These are phyloP conservation scores for Sebastes ruberrimus DNA, from an alignment of 2,797 vertebrate species.

Conservation along the genomic window DNA sequence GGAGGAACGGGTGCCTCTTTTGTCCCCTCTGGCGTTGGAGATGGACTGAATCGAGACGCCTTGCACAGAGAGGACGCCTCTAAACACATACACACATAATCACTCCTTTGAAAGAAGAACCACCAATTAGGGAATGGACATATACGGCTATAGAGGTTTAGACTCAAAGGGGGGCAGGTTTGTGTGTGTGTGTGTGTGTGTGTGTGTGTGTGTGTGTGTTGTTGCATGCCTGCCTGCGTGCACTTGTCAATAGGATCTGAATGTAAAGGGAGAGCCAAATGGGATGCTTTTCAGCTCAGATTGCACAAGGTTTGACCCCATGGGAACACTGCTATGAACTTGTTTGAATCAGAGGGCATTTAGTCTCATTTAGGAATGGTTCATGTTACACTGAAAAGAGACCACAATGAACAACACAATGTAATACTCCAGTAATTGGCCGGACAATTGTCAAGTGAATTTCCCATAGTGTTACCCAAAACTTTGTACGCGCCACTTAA, in stretches of 20 bases:
- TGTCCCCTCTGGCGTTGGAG: slow-evolving; percentile 78
- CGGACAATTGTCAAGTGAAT: slow-evolving; percentile 55
- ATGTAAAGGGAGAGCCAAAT: slow-evolving; percentile 70
- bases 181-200: slow-evolving; percentile 13
- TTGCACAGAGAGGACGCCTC: slow-evolving; percentile 72
- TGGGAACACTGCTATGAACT: slow-evolving; percentile 68
- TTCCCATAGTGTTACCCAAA: slow-evolving; percentile 39
- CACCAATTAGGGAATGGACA: slow-evolving; percentile 80
- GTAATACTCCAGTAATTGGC: slow-evolving; percentile 58
- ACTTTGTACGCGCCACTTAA: neutral
- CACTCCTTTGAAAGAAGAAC: slow-evolving; percentile 77
- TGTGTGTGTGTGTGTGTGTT: slow-evolving; percentile 20
- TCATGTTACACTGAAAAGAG: slow-evolving; percentile 59
- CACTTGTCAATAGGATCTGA: slow-evolving; percentile 68
- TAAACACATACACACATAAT: slow-evolving; percentile 77
- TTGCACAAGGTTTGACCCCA: slow-evolving; percentile 70
- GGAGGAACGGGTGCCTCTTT: slow-evolving; percentile 80
- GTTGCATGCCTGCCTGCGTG: slow-evolving; percentile 48
- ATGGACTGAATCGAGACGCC: slow-evolving; percentile 78
- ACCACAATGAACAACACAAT: slow-evolving; percentile 48
- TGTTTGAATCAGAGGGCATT: slow-evolving; percentile 70
- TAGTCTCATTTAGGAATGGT: slow-evolving; percentile 67
- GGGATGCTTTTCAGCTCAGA: slow-evolving; percentile 75
- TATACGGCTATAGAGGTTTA: slow-evolving; percentile 62
- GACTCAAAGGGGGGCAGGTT: slow-evolving; percentile 52